Percentiles rank a stretch among this genome's conserved stretches.
Conservation (phyloP, 2,888 invertebrate genomes). For the Caenorhabditis auriculariae region DNA sequence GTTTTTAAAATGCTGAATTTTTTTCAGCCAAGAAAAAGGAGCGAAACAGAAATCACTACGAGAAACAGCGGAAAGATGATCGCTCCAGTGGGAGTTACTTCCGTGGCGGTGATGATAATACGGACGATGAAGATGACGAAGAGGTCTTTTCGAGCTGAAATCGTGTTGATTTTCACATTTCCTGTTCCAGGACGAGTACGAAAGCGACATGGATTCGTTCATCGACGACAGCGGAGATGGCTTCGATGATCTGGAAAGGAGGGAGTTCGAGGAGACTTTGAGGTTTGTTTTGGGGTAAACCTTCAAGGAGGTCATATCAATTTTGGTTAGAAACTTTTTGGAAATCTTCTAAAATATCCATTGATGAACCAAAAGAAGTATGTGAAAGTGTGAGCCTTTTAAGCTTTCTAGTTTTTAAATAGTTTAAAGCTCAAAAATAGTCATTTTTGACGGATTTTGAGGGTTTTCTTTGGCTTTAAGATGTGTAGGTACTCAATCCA, state of each 20-base stretch:
- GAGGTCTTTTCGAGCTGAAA: too few species aligned
- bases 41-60: slow-evolving; percentile 3
- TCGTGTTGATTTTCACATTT: too few species aligned
- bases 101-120: slow-evolving; percentile 17
- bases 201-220: slow-evolving; percentile 60
- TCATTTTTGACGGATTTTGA: not conserved
- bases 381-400: not conserved
- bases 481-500: too few species aligned
- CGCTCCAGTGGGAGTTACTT: slow-evolving; percentile 8
- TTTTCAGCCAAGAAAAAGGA: slow-evolving; percentile 14
- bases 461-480: too few species aligned
- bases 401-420: not conserved
- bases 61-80: slow-evolving; percentile 1
- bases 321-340: not conserved
- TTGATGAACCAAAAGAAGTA: not conserved
- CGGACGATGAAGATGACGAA: slow-evolving; percentile 21
- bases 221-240: slow-evolving; percentile 56
- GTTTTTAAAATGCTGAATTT: too few species aligned
- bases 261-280: slow-evolving; percentile 55
- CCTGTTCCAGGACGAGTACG: slow-evolving; percentile 58
- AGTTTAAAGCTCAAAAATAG: not conserved
- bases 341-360: not conserved
- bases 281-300: slow-evolving; percentile 22
- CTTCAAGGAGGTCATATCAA: not conserved
- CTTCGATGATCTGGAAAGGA: slow-evolving; percentile 43